phyloP scores from a whole-genome alignment of 1,140 invertebrate genomes.

The Papilio dardanus region DNA sequence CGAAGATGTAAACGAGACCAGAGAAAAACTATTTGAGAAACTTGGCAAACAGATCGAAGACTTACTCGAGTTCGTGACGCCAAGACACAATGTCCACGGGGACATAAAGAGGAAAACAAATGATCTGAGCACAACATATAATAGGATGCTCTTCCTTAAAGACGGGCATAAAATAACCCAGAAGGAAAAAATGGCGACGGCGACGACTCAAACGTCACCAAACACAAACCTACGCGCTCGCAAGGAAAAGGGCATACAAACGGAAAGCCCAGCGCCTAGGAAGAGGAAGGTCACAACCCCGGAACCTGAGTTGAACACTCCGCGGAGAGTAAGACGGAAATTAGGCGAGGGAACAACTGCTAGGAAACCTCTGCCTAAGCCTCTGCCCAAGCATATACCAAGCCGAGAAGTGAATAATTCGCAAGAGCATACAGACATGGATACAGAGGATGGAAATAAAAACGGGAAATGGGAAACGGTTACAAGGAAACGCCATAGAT shows the following conservation, averaged over 20 bases:
- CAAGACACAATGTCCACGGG: background rate
- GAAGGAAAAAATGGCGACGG: too few relatives aligned
- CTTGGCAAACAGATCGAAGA: background rate
- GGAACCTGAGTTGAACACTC: too few relatives aligned
- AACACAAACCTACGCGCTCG: too few relatives aligned
- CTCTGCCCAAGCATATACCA: too few relatives aligned
- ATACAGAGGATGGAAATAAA: background rate
- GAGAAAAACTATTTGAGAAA: background rate
- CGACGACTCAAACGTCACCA: too few relatives aligned
- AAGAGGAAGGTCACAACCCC: background rate
- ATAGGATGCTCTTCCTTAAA: too few relatives aligned
- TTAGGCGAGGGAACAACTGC: too few relatives aligned
- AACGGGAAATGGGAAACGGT: constrained; percentile 5
- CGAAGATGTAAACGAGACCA: background rate
- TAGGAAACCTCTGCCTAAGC: too few relatives aligned
- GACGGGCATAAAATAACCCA: too few relatives aligned
- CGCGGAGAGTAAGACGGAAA: too few relatives aligned
- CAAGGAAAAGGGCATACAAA: constrained; percentile 11
- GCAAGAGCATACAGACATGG: too few relatives aligned
- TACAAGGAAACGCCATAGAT: background rate
- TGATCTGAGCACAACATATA: background rate
- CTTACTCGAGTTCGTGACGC: background rate
- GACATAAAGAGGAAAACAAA: background rate
- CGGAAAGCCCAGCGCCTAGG: background rate
- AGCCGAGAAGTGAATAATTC: too few relatives aligned